Conservation (phyloP, 2,888 invertebrate genomes). For the Plebejus melissa region DNA sequence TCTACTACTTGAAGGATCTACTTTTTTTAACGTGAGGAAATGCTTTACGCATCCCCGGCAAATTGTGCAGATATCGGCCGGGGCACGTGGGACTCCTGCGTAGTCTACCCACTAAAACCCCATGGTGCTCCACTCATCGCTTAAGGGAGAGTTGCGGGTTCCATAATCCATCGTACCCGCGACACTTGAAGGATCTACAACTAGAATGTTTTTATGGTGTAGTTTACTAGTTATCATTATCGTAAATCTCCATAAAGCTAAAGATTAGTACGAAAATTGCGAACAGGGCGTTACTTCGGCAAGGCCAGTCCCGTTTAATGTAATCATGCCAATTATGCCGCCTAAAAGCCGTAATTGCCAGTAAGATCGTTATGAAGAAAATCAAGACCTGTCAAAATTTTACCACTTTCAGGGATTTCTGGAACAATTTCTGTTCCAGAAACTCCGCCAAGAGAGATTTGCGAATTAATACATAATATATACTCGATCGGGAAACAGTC, state of each 20-base stretch:
- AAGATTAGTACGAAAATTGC: not conserved
- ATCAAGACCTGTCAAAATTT: not conserved
- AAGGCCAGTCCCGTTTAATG: not conserved
- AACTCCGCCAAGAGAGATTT: no score
- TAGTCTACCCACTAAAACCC: no score
- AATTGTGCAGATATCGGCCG: no score
- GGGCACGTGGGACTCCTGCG: no score
- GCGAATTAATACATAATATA: no score
- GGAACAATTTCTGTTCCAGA: no score
- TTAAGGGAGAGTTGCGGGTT: no score
- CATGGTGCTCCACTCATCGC: no score
- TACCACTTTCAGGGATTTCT: not conserved
- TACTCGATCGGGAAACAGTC: not conserved
- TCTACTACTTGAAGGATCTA: not conserved
- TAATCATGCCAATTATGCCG: not conserved
- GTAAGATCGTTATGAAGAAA: not conserved
- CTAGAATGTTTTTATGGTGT: no score
- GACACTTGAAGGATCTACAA: not conserved
- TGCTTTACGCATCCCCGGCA: no score
- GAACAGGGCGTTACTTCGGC: not conserved
- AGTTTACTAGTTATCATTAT: not conserved
- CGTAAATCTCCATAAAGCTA: not conserved
- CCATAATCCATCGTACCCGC: not conserved
- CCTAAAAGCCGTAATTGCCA: not conserved
- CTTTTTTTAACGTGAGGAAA: no score